A percentile compares a stretch with the other conserved stretches of the same genome.
These are phyloP conservation scores for Cheiracanthium punctorium DNA, from an alignment of 2,888 invertebrate genomes.

Conservation along the genomic window DNA sequence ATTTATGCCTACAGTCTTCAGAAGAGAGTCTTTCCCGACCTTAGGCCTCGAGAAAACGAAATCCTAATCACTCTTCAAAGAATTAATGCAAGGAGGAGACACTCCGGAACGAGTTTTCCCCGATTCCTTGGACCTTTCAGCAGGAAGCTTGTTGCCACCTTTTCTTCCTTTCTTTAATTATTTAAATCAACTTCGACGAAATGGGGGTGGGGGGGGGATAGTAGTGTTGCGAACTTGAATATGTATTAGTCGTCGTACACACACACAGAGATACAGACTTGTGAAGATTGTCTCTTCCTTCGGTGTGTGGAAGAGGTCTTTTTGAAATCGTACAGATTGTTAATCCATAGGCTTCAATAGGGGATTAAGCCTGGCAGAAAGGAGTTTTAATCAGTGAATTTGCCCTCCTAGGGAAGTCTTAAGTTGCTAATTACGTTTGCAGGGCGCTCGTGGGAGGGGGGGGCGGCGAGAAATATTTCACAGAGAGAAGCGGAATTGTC, in stretches of 20 bases:
- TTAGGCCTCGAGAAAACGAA: slow-evolving; percentile 8
- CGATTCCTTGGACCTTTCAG: not conserved
- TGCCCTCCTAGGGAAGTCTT: slow-evolving; percentile 54
- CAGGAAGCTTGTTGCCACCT: slow-evolving; percentile 10
- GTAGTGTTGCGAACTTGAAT: slow-evolving; percentile 36
- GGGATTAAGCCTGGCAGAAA: slow-evolving; percentile 49
- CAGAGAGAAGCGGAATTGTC: slow-evolving; percentile 49
- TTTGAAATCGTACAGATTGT: slow-evolving; percentile 67
- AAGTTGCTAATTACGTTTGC: slow-evolving; percentile 66
- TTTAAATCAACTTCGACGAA: slow-evolving; percentile 56
- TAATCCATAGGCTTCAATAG: slow-evolving; percentile 65
- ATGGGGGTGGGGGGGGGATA: slow-evolving; percentile 35
- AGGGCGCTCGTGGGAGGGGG: slow-evolving; percentile 10
- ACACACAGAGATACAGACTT: not conserved
- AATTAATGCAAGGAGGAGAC: not conserved
- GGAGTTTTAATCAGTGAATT: slow-evolving; percentile 66
- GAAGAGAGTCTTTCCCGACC: not conserved
- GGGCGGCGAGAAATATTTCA: slow-evolving; percentile 26
- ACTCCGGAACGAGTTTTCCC: not conserved
- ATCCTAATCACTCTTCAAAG: slow-evolving; percentile 9
- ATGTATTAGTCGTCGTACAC: slow-evolving; percentile 31
- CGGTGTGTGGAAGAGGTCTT: too few species aligned
- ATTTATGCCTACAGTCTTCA: not conserved
- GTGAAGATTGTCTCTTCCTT: slow-evolving; percentile 51
- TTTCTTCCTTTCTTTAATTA: slow-evolving; percentile 55